Conservation (phyloP, 2,113 vertebrate species). For the Pterocles burchelli region DNA sequence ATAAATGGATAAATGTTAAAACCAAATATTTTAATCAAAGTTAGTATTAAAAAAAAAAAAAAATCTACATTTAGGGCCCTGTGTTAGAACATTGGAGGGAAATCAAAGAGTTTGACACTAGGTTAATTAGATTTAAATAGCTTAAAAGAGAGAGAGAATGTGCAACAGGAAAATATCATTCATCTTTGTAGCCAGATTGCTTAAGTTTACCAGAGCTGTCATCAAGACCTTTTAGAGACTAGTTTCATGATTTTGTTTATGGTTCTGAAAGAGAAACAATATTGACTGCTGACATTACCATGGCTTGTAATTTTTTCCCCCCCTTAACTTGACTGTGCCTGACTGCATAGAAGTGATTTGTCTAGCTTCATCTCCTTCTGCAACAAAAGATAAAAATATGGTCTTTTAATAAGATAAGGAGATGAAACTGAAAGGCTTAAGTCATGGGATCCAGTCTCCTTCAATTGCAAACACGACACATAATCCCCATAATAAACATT, state of each 20-base stretch:
- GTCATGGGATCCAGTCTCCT: not conserved
- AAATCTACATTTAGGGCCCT: not conserved
- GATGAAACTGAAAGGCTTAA: not conserved
- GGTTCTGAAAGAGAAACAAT: slow-evolving; percentile 59
- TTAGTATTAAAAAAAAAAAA: not conserved
- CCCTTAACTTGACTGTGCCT: slow-evolving; percentile 33
- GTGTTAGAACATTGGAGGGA: slow-evolving; percentile 24
- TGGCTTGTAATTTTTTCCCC: slow-evolving; percentile 44
- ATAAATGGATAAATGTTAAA: slow-evolving; percentile 16
- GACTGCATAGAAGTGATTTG: slow-evolving; percentile 41
- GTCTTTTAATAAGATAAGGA: slow-evolving; percentile 3
- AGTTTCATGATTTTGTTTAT: slow-evolving; percentile 72
- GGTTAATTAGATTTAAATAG: slow-evolving; percentile 59
- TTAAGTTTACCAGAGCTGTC: slow-evolving; percentile 61
- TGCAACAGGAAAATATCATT: slow-evolving; percentile 59
- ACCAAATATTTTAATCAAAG: not conserved
- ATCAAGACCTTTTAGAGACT: slow-evolving; percentile 53
- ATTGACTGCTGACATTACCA: slow-evolving; percentile 64
- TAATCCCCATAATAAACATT: not conserved
- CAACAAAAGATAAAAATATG: slow-evolving; percentile 8
- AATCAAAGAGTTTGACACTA: slow-evolving; percentile 42
- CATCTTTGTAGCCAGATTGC: slow-evolving; percentile 47
- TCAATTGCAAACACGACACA: not conserved
- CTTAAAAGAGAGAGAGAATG: slow-evolving; percentile 36
- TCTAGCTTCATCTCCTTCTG: slow-evolving; percentile 29